These are phyloP conservation scores for Cheirogaleus major DNA, from an alignment of 2,797 vertebrate genomes.

Conservation along the genomic window DNA sequence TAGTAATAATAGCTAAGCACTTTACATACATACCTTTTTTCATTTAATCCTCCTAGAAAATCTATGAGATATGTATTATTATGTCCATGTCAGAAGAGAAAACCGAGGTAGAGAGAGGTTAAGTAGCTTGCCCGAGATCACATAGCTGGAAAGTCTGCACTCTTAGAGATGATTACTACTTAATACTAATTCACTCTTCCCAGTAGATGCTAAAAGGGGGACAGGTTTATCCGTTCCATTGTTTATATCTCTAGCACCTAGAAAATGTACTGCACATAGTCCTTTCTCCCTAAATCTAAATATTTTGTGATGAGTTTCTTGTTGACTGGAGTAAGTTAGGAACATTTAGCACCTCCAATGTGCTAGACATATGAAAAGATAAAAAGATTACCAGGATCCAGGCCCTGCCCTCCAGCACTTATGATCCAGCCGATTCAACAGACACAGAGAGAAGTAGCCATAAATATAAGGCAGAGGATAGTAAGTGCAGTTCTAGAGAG, in stretches of 20 bases:
- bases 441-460: background rate
- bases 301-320: constrained; percentile 36
- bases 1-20: background rate
- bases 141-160: background rate
- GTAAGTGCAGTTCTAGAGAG: background rate
- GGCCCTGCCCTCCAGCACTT: background rate
- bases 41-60: constrained; percentile 52
- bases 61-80: constrained; percentile 1
- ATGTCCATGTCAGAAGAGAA: constrained; percentile 42
- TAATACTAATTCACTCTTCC: background rate
- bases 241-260: background rate
- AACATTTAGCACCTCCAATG: background rate
- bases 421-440: background rate
- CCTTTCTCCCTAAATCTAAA: constrained; percentile 5
- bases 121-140: constrained; percentile 40
- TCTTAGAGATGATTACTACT: background rate
- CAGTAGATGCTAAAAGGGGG: background rate
- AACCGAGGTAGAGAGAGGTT: constrained; percentile 27
- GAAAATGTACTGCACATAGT: background rate
- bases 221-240: background rate
- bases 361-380: background rate
- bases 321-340: constrained; percentile 4
- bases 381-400: background rate
- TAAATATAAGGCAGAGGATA: background rate
- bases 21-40: background rate